phyloP scores from a whole-genome alignment of 2,888 invertebrate genomes.

The Rugalucina vietnamica region DNA sequence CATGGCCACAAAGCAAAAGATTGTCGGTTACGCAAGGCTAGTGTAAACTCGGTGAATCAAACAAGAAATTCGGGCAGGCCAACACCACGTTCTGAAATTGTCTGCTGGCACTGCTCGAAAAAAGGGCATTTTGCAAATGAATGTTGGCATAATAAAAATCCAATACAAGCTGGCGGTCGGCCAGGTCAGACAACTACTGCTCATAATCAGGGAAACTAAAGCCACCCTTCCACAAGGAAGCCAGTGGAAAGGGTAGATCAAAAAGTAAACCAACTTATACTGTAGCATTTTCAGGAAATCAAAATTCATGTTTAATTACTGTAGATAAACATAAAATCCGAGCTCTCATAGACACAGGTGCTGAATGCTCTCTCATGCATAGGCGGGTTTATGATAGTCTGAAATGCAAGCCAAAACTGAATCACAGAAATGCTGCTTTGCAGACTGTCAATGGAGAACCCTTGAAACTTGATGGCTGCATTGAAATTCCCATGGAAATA shows the following conservation, averaged over 20 bases:
- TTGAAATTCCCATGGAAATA: slow-evolving; percentile 5
- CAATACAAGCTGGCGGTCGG: not conserved
- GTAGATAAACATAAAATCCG: slow-evolving; percentile 41
- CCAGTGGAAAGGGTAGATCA: not conserved
- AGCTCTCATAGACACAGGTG: slow-evolving; percentile 33
- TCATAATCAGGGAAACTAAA: not conserved
- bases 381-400: not conserved
- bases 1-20: slow-evolving; percentile 12
- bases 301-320: slow-evolving; percentile 18
- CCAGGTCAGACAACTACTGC: too few species aligned
- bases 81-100: too few species aligned
- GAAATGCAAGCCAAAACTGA: slow-evolving; percentile 12
- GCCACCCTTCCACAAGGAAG: not conserved
- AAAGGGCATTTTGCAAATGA: not conserved
- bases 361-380: slow-evolving; percentile 33
- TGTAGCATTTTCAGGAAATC: not conserved
- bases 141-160: not conserved
- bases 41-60: not conserved
- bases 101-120: slow-evolving; percentile 12
- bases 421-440: slow-evolving; percentile 10
- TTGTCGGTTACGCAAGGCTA: not conserved
- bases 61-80: not conserved
- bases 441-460: not conserved
- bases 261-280: not conserved
- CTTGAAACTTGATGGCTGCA: slow-evolving; percentile 21